These are phyloP conservation scores for Benthosema pterotum DNA, from an alignment of 2,797 vertebrate genomes.

Conservation along the genomic window DNA sequence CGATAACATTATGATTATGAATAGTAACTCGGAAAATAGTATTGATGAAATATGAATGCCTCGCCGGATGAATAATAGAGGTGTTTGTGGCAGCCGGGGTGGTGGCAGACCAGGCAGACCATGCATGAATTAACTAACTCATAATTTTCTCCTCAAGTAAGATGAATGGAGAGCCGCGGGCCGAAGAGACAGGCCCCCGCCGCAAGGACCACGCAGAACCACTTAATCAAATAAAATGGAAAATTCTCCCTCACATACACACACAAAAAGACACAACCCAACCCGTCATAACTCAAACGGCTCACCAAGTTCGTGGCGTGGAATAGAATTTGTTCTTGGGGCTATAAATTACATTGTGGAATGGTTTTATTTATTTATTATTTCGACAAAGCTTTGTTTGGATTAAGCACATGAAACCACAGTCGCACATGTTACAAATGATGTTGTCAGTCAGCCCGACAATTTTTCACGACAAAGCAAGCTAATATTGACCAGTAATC, in stretches of 20 bases:
- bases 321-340: slow-evolving; percentile 23
- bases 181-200: slow-evolving; percentile 9
- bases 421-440: too few species aligned
- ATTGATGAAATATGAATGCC: slow-evolving; percentile 63
- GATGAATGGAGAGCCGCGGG: slow-evolving; percentile 54
- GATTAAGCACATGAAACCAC: too few species aligned
- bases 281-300: slow-evolving; percentile 54
- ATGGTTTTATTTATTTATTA: not conserved
- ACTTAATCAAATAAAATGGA: slow-evolving; percentile 68
- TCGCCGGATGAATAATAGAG: slow-evolving; percentile 68
- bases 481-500: too few species aligned
- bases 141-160: slow-evolving; percentile 59
- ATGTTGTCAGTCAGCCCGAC: too few species aligned
- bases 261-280: slow-evolving; percentile 33
- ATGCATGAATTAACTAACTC: slow-evolving; percentile 61
- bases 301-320: slow-evolving; percentile 29
- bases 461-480: too few species aligned
- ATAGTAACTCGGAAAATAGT: slow-evolving; percentile 58
- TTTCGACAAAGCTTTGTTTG: too few species aligned
- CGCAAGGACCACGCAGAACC: slow-evolving; percentile 34
- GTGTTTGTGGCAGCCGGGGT: slow-evolving; percentile 46
- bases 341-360: slow-evolving; percentile 56
- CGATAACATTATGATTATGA: slow-evolving; percentile 44
- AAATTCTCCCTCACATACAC: slow-evolving; percentile 46
- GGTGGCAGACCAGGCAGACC: slow-evolving; percentile 33